A percentile compares a stretch with the other conserved stretches of the same genome.
Conservation (phyloP, 1,140 invertebrate species). For the Ridgeia piscesae region DNA sequence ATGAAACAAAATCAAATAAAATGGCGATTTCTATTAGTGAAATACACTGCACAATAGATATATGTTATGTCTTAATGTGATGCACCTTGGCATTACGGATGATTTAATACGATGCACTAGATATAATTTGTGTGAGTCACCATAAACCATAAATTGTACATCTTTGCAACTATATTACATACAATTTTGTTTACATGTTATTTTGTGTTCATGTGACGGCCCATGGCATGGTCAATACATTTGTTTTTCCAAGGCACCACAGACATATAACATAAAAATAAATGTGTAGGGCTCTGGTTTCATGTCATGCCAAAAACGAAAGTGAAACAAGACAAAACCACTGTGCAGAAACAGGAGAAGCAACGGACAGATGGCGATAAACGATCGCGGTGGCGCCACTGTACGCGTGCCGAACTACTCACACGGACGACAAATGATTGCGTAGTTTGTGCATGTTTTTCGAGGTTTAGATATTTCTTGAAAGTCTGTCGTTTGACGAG, state of each 20-base stretch:
- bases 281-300: background rate
- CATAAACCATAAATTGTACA: too few species aligned
- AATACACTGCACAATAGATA: too few species aligned
- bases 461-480: slow-evolving; percentile 69
- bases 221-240: background rate
- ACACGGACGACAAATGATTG: slow-evolving; percentile 74
- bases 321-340: background rate
- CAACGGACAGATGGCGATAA: background rate
- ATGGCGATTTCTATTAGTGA: too few species aligned
- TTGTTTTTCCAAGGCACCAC: background rate
- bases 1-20: too few species aligned
- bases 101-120: too few species aligned
- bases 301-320: background rate
- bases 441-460: slow-evolving; percentile 49
- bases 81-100: background rate
- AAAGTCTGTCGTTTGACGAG: slow-evolving; percentile 78
- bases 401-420: slow-evolving; percentile 39
- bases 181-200: background rate
- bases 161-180: too few species aligned
- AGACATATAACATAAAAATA: background rate
- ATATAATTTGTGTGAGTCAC: too few species aligned
- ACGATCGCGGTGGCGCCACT: background rate
- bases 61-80: background rate
- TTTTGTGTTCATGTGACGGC: background rate
- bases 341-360: background rate